Conservation (phyloP, 35 echinoderm and acorn worm species). For the Heliocidaris tuberculata region DNA sequence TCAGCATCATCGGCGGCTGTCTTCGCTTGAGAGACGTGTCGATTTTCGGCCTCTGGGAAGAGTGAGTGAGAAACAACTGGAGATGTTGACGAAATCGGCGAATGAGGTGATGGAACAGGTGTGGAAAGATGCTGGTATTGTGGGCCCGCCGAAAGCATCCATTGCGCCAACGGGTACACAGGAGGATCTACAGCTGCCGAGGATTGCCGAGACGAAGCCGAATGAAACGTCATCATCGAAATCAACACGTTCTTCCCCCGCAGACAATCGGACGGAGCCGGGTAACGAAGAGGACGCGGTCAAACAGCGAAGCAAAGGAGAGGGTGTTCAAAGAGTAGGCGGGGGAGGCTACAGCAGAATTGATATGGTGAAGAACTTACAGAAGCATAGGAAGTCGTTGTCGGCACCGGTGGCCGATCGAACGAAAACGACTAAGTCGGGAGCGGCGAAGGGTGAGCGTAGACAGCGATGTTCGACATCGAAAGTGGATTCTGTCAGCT, state of each 20-base stretch:
- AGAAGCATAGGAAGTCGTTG: conserved; percentile 26
- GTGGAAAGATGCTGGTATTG: background rate
- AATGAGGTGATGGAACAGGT: conserved; percentile 25
- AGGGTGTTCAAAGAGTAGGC: background rate
- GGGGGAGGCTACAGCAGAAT: conserved; percentile 6
- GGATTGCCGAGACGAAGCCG: background rate
- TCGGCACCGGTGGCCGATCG: background rate
- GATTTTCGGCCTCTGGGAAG: conserved; percentile 42
- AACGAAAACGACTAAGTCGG: background rate
- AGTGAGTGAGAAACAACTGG: conserved; percentile 1
- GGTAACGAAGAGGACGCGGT: background rate
- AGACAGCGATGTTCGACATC: conserved; percentile 29
- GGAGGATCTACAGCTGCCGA: conserved; percentile 36
- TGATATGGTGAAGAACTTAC: conserved; percentile 29
- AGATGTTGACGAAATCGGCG: background rate
- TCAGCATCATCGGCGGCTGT: background rate
- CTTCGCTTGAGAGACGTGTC: background rate
- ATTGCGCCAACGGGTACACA: background rate
- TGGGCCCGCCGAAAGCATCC: background rate
- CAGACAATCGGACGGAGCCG: background rate
- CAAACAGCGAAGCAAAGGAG: background rate
- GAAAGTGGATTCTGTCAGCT: conserved; percentile 23
- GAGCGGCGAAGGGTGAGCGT: background rate
- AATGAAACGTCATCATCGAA: background rate
- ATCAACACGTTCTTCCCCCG: background rate